Conservation (phyloP, 1,140 invertebrate genomes). For the Hydropsyche tenuis region DNA sequence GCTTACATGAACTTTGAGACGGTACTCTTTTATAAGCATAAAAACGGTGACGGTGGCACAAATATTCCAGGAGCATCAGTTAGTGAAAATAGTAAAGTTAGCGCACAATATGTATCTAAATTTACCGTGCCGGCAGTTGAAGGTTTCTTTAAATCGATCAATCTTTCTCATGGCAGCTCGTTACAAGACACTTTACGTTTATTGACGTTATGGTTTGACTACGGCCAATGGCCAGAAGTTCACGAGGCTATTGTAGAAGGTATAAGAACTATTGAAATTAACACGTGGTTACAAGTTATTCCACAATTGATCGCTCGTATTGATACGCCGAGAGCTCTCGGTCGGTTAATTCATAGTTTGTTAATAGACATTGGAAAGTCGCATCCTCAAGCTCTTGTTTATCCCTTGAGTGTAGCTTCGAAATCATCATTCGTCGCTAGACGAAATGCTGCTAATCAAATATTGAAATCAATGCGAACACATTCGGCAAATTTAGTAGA, state of each 20-base stretch:
- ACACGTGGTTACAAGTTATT: conserved; percentile 99
- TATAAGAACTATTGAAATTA: conserved; percentile 91
- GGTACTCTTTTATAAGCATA: conserved; percentile 88
- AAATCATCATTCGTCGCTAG: conserved; percentile 90
- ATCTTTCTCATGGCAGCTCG: conserved; percentile 89
- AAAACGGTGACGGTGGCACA: conserved; percentile 54
- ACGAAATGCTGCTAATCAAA: conserved; percentile 91
- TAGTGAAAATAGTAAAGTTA: conserved; percentile 54
- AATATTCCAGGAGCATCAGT: conserved; percentile 52
- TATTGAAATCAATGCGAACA: conserved; percentile 94
- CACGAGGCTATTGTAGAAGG: conserved; percentile 93
- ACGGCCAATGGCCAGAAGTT: conserved; percentile 91
- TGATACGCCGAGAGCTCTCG: conserved; percentile 87
- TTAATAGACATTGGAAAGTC: conserved; percentile 94
- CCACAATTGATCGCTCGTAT: conserved; percentile 98
- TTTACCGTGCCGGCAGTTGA: conserved; percentile 94
- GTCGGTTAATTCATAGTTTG: conserved; percentile 89
- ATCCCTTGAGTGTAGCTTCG: conserved; percentile 95
- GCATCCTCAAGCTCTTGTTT: conserved; percentile 92
- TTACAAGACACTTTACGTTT: conserved; percentile 97
- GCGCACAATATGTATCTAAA: conserved; percentile 69
- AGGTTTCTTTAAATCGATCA: conserved; percentile 96
- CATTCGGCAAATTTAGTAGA: conserved; percentile 90
- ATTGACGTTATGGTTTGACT: conserved; percentile 94
- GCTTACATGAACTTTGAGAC: conserved; percentile 99